A percentile compares a stretch with the other conserved stretches of the same genome.
Conservation (phyloP, 2,888 invertebrate species). For the Euspilapteryx auroguttella region DNA sequence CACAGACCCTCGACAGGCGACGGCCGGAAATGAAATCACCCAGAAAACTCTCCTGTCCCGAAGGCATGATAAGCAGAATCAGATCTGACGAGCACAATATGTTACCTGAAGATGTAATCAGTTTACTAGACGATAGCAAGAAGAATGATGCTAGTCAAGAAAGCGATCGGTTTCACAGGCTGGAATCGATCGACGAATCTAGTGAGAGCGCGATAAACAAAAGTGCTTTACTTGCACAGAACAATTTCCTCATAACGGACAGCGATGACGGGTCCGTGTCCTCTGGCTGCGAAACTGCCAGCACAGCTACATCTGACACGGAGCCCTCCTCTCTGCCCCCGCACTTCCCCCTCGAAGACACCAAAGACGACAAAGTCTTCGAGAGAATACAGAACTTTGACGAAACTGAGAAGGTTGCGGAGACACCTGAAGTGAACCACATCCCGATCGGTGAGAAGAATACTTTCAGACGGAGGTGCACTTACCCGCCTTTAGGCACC, state of each 20-base stretch:
- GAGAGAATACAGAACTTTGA: conserved; percentile 20
- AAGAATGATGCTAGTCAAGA: conserved; percentile 28
- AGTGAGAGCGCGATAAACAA: conserved; percentile 30
- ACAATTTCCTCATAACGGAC: conserved; percentile 63
- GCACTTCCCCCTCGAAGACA: conserved; percentile 37
- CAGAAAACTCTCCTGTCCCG: conserved; percentile 46
- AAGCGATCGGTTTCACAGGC: conserved; percentile 17
- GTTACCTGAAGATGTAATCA: conserved; percentile 27
- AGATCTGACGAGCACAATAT: conserved; percentile 20
- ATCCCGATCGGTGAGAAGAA: conserved; percentile 53
- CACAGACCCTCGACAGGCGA: conserved; percentile 61
- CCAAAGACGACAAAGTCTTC: conserved; percentile 21
- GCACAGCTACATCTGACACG: conserved; percentile 66
- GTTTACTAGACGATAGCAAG: conserved; percentile 29
- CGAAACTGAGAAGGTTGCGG: conserved; percentile 15
- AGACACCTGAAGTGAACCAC: conserved; percentile 45
- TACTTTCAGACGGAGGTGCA: conserved; percentile 36
- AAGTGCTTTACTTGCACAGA: conserved; percentile 25
- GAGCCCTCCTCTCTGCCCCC: conserved; percentile 53
- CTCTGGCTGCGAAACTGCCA: conserved; percentile 80
- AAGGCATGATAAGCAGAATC: conserved; percentile 34
- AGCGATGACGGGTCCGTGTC: conserved; percentile 78
- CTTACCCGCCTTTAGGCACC: conserved; percentile 39
- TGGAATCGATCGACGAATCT: conserved; percentile 38
- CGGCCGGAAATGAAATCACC: conserved; percentile 45